Evolutionary conservation across 2,797 vertebrate genomes (phyloP).

Genomic region (Channallabes apus): DNA sequence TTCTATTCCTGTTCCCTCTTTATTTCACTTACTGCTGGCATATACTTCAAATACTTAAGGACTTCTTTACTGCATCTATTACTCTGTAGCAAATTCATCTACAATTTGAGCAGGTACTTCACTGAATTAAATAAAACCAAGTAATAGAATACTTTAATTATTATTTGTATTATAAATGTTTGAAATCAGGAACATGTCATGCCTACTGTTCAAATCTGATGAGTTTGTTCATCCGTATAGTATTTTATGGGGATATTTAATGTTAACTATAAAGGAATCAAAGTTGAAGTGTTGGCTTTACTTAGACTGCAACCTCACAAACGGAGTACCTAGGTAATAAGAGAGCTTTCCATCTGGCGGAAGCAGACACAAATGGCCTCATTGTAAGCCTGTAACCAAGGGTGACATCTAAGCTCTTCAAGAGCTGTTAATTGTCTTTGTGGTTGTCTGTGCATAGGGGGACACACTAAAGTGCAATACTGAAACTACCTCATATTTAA

Average conservation of each 20-base stretch:
- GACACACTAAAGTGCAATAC: slow-evolving; percentile 23
- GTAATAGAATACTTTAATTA: too few species aligned
- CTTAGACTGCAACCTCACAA: not conserved
- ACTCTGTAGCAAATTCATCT: not conserved
- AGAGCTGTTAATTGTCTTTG: slow-evolving; percentile 72
- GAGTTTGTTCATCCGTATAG: slow-evolving; percentile 7
- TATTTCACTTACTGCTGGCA: not conserved
- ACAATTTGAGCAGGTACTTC: not conserved
- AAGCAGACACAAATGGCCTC: slow-evolving; percentile 53
- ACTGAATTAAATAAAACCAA: too few species aligned
- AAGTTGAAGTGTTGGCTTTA: slow-evolving; percentile 37
- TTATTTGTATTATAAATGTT: too few species aligned
- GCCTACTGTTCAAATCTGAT: not conserved
- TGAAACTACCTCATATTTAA: slow-evolving; percentile 24
- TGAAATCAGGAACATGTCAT: not conserved
- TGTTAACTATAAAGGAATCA: slow-evolving; percentile 27
- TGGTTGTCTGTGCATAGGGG: slow-evolving; percentile 62
- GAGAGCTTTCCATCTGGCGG: slow-evolving; percentile 23
- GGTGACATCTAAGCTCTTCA: slow-evolving; percentile 64
- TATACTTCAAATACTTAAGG: not conserved
- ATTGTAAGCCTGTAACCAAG: slow-evolving; percentile 65
- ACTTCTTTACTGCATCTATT: not conserved
- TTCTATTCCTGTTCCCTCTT: not conserved
- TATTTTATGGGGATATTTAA: slow-evolving; percentile 13
- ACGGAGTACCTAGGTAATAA: slow-evolving; percentile 21